Base-by-base conservation (phyloP, 2,888 invertebrate species). In the Philereme transversata region DNA sequence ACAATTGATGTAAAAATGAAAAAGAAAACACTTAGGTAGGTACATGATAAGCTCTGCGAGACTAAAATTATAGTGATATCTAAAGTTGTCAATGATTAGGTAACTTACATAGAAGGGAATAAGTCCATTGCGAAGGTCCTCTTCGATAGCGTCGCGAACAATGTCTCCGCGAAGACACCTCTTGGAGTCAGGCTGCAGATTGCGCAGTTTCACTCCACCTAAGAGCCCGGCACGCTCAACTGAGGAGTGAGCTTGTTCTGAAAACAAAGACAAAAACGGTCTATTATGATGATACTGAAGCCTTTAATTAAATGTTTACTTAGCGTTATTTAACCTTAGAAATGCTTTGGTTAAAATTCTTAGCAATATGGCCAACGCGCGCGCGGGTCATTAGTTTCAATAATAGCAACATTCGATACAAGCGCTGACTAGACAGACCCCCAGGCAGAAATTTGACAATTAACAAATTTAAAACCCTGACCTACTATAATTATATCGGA, bases 61-160 rank as follows among this genome's bases (percentile, higher is more conserved):
- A 41, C 4, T 4, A 41, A 41, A 9, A 9, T 8, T 9, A 9
- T n/a, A 41, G 4, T 8, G 9, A 2, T 9, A 41, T 3, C 41
- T 41, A 41, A 41, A 8, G 9, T 2, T 9, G 0, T 1, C 4
- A 9, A 4, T 41, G 41, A 11, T 6, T 44, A 9, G 5, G 22
- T 10, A 22, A 90, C 96, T 95, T 90, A 98, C 99, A 86, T 96
- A 99, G 88, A 99, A 99, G 33, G 99, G 99, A 79, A 99, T 98
- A 7, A 99, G 93, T 53, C 99, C 99, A 62, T 96, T 95, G 58
- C 94, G 94, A 60, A 95, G 93, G 87, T 99, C 99, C 79, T 97
- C 95, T 74, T 96, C 93, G 51, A 98, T 97, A 0, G 97, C 97
- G 60, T 94, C 93, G 47, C 95, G 94, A 48, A 99, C 83, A 2